Base-by-base conservation (phyloP, 2,113 vertebrate species). In the Centropristis striata region DNA sequence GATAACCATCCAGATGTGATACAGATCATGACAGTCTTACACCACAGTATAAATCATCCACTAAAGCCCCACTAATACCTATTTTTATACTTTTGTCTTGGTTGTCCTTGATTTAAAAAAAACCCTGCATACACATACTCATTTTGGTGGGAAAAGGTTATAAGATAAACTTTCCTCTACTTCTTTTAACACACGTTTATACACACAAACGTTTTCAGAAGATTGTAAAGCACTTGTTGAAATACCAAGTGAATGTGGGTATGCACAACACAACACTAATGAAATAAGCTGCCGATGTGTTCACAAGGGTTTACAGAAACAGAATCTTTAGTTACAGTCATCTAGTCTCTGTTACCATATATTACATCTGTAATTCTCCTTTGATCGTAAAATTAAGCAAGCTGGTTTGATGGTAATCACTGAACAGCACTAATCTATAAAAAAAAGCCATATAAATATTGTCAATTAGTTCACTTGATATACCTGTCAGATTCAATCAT, bases 401-500 rank as follows among this genome's bases (percentile, higher is more conserved):
- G 10, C 12, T 23, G 8, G 2, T 42, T 51, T 73, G n/a, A 67
- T 67, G 46, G 42, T 58, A 67, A 53, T 67, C 18, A 53, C 7
- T 39, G 46, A 50, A 54, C 12, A 28, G 27, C 68, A 25, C 39
- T 20, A 60, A 60, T 41, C 27, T 58, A 16, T 32, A 10, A 37
- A 61, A 59, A 25, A 28, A 28, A 32, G 28, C 53, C 49, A 81
- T 49, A 63, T 27, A 53, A 32, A 61, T 39, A 21, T 25, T 66
- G 51, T 75, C 49, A 73, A 68, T 73, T 81, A 72, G 49, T 65
- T 64, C 21, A 66, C 27, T 75, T 61, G 49, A 79, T 67, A 49
- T 25, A 63, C 13, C 67, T 86, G 85, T 74, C 87, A 80, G n/a
- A 59, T 75, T 71, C 71, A 81, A 81, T 81, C 65, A 70, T 71